phyloP scores from a whole-genome alignment of 2,113 vertebrate genomes.

The Syngnathoides biaculeatus region DNA sequence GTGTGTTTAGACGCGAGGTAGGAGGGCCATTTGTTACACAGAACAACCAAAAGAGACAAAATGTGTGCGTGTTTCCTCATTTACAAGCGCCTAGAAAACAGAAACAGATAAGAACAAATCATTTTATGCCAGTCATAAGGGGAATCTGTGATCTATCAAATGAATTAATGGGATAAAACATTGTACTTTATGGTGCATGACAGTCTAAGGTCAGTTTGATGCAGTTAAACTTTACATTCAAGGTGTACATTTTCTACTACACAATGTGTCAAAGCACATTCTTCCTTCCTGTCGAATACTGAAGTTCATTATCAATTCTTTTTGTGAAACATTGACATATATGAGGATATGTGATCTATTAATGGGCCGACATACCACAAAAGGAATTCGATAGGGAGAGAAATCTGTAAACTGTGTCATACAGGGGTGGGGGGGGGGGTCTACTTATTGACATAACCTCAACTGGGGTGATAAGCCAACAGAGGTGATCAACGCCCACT shows the following conservation, averaged over 20 bases:
- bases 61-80: no score
- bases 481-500: not conserved
- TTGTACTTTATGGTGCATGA: no score
- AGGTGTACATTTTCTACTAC: not conserved
- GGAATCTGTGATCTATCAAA: no score
- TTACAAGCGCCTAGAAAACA: no score
- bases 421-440: not conserved
- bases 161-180: no score
- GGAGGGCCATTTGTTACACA: no score
- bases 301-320: not conserved
- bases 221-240: no score
- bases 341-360: not conserved
- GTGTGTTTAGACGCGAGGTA: not conserved
- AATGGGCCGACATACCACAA: not conserved
- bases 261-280: no score
- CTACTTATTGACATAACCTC: not conserved
- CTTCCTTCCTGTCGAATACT: not conserved
- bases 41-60: no score
- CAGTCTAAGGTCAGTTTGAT: no score
- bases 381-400: not conserved
- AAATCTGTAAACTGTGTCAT: not conserved
- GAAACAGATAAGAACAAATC: not conserved
- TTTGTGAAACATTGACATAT: conserved; percentile 24
- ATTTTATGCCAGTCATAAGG: no score
- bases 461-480: conserved; percentile 22